Conservation (phyloP, 2,797 vertebrate genomes). For the Mormyrops attenuatus region DNA sequence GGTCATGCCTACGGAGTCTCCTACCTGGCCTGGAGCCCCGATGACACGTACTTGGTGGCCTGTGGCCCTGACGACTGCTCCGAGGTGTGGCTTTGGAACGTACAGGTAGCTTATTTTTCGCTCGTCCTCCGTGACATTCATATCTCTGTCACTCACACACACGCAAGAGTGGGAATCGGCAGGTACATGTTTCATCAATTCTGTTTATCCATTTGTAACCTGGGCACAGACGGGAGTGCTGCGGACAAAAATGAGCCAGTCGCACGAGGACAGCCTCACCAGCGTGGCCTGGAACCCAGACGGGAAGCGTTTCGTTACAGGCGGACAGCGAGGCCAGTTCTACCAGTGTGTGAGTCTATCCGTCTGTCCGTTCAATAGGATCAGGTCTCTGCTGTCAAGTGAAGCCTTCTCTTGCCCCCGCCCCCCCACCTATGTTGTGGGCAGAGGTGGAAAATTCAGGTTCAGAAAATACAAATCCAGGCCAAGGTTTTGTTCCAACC, state of each 20-base stretch:
- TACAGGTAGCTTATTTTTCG: conserved; percentile 66
- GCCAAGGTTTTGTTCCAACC: neutral
- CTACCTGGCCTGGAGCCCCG: conserved; percentile 94
- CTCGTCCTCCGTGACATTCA: neutral
- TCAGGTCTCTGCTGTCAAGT: neutral
- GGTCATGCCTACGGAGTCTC: conserved; percentile 94
- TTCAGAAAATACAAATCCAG: neutral
- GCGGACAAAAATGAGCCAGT: conserved; percentile 96
- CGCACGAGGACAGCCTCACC: conserved; percentile 95
- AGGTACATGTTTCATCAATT: no score
- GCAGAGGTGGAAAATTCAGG: neutral
- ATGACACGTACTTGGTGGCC: conserved; percentile 88
- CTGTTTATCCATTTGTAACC: neutral
- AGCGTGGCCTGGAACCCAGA: conserved; percentile 97
- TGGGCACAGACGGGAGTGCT: conserved; percentile 80
- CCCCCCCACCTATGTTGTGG: neutral
- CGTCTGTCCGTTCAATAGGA: neutral
- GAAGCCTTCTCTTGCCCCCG: neutral
- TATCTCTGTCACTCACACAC: neutral
- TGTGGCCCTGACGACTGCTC: conserved; percentile 97
- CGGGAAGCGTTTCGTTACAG: conserved; percentile 92
- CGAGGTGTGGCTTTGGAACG: conserved; percentile 96
- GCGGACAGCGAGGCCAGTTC: conserved; percentile 93
- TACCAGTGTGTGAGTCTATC: conserved; percentile 91
- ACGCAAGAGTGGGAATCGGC: neutral